Evolutionary conservation across 2,113 vertebrate species (phyloP).

Genomic region (Charadrius vociferus): DNA sequence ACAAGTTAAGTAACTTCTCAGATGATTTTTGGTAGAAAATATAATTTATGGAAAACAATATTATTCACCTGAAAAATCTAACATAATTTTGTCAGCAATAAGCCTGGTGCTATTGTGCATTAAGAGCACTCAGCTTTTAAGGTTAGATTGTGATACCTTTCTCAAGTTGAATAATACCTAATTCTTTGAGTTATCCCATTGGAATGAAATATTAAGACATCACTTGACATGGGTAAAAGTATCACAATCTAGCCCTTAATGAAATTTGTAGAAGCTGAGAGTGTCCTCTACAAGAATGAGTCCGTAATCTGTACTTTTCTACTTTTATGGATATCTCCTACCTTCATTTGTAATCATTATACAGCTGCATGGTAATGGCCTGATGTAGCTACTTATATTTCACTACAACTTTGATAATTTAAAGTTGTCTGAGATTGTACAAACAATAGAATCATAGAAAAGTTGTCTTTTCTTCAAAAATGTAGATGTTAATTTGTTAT

Average conservation of each 20-base stretch:
- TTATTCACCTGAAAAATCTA: not conserved
- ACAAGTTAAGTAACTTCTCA: not conserved
- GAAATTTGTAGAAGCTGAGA: not conserved
- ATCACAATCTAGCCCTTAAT: not conserved
- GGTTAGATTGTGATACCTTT: not conserved
- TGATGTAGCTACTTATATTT: not conserved
- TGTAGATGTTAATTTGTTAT: not conserved
- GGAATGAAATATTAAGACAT: slow-evolving; percentile 25
- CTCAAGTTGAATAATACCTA: not conserved
- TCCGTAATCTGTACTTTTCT: not conserved
- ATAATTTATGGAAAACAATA: not conserved
- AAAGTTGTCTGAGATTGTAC: not conserved
- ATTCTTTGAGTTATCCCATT: slow-evolving; percentile 22
- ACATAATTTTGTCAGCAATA: not conserved
- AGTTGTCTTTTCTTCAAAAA: not conserved
- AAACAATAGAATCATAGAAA: not conserved
- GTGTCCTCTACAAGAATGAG: not conserved
- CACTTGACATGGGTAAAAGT: not conserved
- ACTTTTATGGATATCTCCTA: not conserved
- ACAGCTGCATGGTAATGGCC: not conserved
- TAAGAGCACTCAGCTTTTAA: slow-evolving; percentile 7
- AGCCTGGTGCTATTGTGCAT: not conserved
- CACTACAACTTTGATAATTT: not conserved
- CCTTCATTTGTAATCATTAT: not conserved
- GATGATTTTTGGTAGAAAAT: not conserved